Evolutionary conservation across 2,797 vertebrate genomes (phyloP).

Genomic region (Macropodus opercularis): DNA sequence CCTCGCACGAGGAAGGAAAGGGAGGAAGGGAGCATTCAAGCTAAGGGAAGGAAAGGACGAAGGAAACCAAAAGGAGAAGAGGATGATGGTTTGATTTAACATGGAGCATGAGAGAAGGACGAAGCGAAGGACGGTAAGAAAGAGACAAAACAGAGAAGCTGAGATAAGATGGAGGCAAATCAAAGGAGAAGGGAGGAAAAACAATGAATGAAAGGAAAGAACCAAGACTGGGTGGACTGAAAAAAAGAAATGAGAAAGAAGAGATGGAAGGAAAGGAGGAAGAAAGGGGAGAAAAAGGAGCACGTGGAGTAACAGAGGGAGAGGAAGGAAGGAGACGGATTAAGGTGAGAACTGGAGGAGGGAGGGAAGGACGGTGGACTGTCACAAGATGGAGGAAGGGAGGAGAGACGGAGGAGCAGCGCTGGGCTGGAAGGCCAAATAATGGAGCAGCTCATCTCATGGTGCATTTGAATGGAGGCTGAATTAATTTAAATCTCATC

Average conservation of each 20-base stretch:
- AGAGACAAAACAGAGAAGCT: not conserved
- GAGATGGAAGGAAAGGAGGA: not conserved
- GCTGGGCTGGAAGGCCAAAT: constrained; percentile 60
- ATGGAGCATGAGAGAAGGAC: not conserved
- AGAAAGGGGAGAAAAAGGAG: constrained; percentile 14
- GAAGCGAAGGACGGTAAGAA: not conserved
- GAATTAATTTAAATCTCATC: constrained; percentile 84
- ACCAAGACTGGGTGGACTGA: not conserved
- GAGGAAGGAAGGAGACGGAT: constrained; percentile 1
- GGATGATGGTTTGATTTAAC: no score
- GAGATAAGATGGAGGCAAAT: not conserved
- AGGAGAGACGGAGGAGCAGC: constrained; percentile 18
- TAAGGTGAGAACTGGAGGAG: constrained; percentile 5
- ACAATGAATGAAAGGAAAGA: not conserved
- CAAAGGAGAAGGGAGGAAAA: not conserved
- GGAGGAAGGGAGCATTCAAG: no score
- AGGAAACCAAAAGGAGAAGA: no score
- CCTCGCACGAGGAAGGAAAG: no score
- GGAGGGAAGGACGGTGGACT: constrained; percentile 7
- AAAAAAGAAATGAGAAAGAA: not conserved
- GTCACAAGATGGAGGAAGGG: constrained; percentile 5
- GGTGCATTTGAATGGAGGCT: constrained; percentile 75
- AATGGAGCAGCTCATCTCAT: constrained; percentile 70
- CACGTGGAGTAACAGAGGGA: constrained; percentile 12
- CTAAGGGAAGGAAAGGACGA: not conserved